These are phyloP conservation scores for Astreopora myriophthalma DNA, from an alignment of 64 coral and sea anemone species.

Conservation along the genomic window DNA sequence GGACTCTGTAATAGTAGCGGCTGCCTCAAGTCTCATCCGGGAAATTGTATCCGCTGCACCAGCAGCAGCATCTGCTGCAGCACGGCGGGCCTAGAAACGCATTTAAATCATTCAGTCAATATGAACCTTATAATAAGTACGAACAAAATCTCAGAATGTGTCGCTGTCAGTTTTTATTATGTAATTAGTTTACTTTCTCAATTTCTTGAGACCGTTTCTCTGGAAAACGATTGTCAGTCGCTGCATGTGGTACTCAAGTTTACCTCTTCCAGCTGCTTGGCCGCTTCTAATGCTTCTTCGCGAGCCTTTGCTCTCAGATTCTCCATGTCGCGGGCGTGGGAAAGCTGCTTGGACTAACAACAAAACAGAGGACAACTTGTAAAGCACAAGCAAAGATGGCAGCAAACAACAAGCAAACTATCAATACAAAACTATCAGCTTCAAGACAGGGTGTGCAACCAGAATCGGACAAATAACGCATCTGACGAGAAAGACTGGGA, in stretches of 20 bases:
- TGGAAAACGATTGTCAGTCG: too few relatives aligned
- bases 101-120: background rate
- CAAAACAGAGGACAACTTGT: background rate
- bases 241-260: background rate
- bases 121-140: background rate
- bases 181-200: too few relatives aligned
- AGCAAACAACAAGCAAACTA: background rate
- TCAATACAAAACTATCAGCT: too few relatives aligned
- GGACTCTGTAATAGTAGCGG: slow-evolving; percentile 67
- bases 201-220: too few relatives aligned
- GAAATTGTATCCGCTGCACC: slow-evolving; percentile 82
- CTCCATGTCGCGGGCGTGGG: slow-evolving; percentile 89
- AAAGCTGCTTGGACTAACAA: slow-evolving; percentile 83
- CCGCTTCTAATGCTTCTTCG: slow-evolving; percentile 88
- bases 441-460: too few relatives aligned
- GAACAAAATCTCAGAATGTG: background rate
- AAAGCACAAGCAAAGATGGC: too few relatives aligned
- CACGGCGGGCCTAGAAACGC: slow-evolving; percentile 68
- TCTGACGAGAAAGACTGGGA: too few relatives aligned
- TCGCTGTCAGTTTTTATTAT: too few relatives aligned
- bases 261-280: slow-evolving; percentile 95
- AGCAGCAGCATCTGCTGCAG: slow-evolving; percentile 73
- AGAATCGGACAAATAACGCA: too few relatives aligned
- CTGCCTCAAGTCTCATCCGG: slow-evolving; percentile 74
- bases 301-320: slow-evolving; percentile 81